A percentile compares a stretch with the other conserved stretches of the same genome.
Conservation (phyloP, 2,888 invertebrate genomes). For the Imbricaverruca yamaguchii region DNA sequence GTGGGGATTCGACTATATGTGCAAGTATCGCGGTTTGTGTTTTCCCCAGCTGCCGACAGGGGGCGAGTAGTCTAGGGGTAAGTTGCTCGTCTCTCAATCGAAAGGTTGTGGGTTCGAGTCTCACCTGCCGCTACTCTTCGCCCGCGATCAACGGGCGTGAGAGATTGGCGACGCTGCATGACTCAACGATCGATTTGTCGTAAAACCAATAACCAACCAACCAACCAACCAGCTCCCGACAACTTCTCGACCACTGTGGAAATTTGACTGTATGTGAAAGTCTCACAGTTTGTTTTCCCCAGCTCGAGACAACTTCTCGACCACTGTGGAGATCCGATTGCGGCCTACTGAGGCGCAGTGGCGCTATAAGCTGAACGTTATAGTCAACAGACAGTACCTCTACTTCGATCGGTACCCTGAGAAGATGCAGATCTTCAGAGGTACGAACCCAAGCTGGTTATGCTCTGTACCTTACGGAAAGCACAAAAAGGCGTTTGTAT, state of each 20-base stretch:
- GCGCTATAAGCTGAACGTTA: constrained; percentile 84
- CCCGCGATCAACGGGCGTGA: too few species aligned
- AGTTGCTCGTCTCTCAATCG: too few species aligned
- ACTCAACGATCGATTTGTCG: too few species aligned
- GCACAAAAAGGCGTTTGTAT: too few species aligned
- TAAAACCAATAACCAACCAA: too few species aligned
- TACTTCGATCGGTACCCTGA: constrained; percentile 82
- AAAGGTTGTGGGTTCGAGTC: too few species aligned
- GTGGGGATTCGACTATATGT: constrained; percentile 84
- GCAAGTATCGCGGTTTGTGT: too few species aligned
- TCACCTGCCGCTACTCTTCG: too few species aligned
- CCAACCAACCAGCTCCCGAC: constrained; percentile 67
- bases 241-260: constrained; percentile 79
- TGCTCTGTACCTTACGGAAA: too few species aligned
- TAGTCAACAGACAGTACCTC: constrained; percentile 73
- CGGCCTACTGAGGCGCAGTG: constrained; percentile 77
- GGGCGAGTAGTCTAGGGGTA: too few species aligned
- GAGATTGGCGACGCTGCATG: too few species aligned
- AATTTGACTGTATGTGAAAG: constrained; percentile 51
- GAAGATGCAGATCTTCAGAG: constrained; percentile 85
- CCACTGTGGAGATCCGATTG: constrained; percentile 75
- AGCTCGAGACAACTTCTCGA: constrained; percentile 76
- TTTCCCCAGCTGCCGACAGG: constrained; percentile 57
- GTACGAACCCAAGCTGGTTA: constrained; percentile 41
- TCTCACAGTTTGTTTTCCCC: constrained; percentile 22